Conservation (phyloP, 2,888 invertebrate genomes). For the Scaptomyza polygonia region DNA sequence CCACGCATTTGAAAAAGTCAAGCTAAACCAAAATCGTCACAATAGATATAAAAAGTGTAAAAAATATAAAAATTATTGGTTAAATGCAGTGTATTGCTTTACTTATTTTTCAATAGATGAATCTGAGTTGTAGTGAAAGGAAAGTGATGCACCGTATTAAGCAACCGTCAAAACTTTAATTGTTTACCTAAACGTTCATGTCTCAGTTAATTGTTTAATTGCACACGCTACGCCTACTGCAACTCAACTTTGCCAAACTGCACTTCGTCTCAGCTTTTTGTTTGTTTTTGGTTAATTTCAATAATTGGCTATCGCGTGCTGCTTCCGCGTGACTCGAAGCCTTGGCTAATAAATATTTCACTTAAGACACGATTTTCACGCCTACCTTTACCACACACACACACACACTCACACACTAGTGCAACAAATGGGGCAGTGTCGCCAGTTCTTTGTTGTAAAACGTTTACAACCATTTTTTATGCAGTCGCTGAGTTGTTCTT, state of each 20-base stretch:
- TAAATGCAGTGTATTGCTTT: too few species aligned
- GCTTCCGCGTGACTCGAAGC: constrained; percentile 69
- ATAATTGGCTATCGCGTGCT: constrained; percentile 67
- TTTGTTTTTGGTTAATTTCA: constrained; percentile 54
- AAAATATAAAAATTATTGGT: too few species aligned
- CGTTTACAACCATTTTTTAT: constrained; percentile 71
- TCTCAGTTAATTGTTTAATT: constrained; percentile 3
- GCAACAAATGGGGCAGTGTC: constrained; percentile 29
- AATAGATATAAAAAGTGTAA: too few species aligned
- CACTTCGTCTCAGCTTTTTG: neutral
- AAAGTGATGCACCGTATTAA: too few species aligned
- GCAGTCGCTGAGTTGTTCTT: constrained; percentile 38
- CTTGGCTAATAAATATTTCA: constrained; percentile 79
- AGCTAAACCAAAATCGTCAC: too few species aligned
- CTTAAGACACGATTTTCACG: constrained; percentile 77
- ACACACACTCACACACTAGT: neutral
- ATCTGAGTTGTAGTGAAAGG: too few species aligned
- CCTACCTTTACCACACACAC: constrained; percentile 48
- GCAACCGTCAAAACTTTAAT: neutral
- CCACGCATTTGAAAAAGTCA: neutral
- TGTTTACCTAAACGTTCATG: neutral
- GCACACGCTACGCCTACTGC: neutral
- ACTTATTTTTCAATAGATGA: too few species aligned
- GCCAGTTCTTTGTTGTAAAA: constrained; percentile 62
- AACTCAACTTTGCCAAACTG: neutral